phyloP scores from a whole-genome alignment of 1,140 invertebrate genomes.

The Colletes gigas region DNA sequence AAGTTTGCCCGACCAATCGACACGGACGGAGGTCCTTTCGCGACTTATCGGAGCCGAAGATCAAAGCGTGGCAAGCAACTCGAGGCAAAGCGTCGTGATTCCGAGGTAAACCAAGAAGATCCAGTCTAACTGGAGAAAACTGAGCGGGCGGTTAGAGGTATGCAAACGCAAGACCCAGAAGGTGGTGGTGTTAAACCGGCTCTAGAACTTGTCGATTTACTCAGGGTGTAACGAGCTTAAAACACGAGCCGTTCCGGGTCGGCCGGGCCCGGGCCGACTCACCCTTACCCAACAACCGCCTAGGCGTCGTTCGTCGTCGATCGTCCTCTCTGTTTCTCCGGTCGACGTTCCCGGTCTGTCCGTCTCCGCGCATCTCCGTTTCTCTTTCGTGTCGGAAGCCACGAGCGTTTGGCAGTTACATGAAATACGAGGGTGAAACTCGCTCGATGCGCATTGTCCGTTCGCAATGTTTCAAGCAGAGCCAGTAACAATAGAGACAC shows the following conservation, averaged over 20 bases:
- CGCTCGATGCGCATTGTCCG: slow-evolving; percentile 71
- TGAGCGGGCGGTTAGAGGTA: slow-evolving; percentile 7
- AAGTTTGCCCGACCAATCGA: slow-evolving; percentile 64
- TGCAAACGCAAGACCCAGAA: slow-evolving; percentile 56
- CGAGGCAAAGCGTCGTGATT: slow-evolving; percentile 65
- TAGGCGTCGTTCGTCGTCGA: too few species aligned
- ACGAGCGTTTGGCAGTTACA: slow-evolving; percentile 74
- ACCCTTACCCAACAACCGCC: too few species aligned
- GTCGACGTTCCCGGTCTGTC: not conserved
- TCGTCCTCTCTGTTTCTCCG: not conserved
- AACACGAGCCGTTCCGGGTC: slow-evolving; percentile 11
- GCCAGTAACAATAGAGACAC: slow-evolving; percentile 70
- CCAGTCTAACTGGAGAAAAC: slow-evolving; percentile 41
- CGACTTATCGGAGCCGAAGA: slow-evolving; percentile 67
- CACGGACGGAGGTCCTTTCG: slow-evolving; percentile 47
- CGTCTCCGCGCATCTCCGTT: slow-evolving; percentile 16
- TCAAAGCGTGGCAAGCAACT: slow-evolving; percentile 64
- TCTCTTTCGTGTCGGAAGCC: slow-evolving; percentile 66
- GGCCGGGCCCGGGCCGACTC: too few species aligned
- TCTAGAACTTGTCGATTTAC: slow-evolving; percentile 50
- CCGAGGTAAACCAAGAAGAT: slow-evolving; percentile 67
- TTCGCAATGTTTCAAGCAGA: slow-evolving; percentile 66
- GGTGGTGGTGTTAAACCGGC: slow-evolving; percentile 47
- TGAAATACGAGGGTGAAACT: slow-evolving; percentile 74
- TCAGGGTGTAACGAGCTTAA: slow-evolving; percentile 56